Conservation (phyloP, 1,140 invertebrate species). For the Cydia splendana region DNA sequence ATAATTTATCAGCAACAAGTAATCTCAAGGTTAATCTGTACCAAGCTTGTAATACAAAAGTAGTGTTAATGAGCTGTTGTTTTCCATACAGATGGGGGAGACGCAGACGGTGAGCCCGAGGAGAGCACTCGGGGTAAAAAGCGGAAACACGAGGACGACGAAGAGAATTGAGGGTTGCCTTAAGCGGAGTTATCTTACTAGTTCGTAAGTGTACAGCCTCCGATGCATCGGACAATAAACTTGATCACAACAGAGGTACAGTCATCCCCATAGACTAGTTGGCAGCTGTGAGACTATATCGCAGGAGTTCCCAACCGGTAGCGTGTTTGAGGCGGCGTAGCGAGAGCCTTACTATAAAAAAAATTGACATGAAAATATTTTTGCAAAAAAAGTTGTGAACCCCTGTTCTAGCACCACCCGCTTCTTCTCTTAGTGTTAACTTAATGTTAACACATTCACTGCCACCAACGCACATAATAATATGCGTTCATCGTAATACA, state of each 20-base stretch:
- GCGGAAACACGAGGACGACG: slow-evolving; percentile 78
- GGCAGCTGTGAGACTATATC: slow-evolving; percentile 60
- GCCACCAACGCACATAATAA: too few species aligned
- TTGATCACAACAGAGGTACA: slow-evolving; percentile 43
- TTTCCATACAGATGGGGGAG: slow-evolving; percentile 54
- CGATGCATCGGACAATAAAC: slow-evolving; percentile 76
- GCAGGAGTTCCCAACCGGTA: slow-evolving; percentile 34
- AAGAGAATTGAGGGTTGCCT: slow-evolving; percentile 77
- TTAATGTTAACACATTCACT: slow-evolving; percentile 19
- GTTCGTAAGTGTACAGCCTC: slow-evolving; percentile 77
- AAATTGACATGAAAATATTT: too few species aligned
- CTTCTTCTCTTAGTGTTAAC: slow-evolving; percentile 39
- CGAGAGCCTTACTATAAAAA: too few species aligned
- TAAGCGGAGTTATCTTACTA: slow-evolving; percentile 73
- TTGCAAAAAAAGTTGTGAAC: too few species aligned
- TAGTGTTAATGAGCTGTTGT: slow-evolving; percentile 26
- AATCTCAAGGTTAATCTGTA: too few species aligned
- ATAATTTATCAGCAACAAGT: too few species aligned
- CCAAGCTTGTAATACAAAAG: too few species aligned
- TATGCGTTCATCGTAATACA: too few species aligned
- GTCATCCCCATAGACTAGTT: slow-evolving; percentile 56
- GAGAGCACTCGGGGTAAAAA: slow-evolving; percentile 80
- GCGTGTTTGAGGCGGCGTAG: too few species aligned
- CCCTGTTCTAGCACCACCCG: slow-evolving; percentile 35
- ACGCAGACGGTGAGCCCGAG: slow-evolving; percentile 65